Base-by-base conservation (phyloP, 2,888 invertebrate species). In the Eremobia ochroleuca region DNA sequence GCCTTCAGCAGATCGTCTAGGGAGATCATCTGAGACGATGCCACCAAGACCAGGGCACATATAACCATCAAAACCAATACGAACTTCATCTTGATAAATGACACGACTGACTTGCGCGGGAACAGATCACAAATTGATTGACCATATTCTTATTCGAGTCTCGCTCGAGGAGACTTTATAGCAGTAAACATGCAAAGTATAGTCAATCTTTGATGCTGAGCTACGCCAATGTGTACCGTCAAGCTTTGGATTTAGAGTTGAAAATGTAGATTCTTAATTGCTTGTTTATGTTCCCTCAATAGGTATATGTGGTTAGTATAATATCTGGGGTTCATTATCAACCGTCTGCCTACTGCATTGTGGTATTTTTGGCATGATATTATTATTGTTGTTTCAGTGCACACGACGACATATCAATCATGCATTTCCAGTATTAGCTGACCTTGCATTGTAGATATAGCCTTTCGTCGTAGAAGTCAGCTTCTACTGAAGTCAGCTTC, bases 11-110 rank as follows among this genome's bases (percentile, higher is more conserved):
- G 25, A 15, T 82, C 76, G 25, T 81, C 70, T 4, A 82, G 18
- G 13, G 76, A 55, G 31, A 82, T 28, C 4, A 85, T 11, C 15
- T 82, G 67, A 6, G 82, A 55, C 4, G 46, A 71, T 18, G 40
- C 81, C 15, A 58, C 85, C 71, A 82, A 43, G 5, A 81, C n/a
- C 21, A 82, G n/a, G n/a, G 81, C 81, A 81, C 70, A 64, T n/a
- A 85, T 0, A 11, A 82, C 62, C 43, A 81, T n/a, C n/a, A n/a
- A n/a, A n/a, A n/a, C 13, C 28, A 82, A 5, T 8, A 85, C 21
- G 25, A 85, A 55, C 66, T 82, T 82, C 82, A 82, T 82, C 34
- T 75, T 81, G 62, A 34, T 62, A 62, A 18, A 21, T 28, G 6
- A 28, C 31, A 61, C 85, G 76, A 64, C 85, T 71, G 52, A 4